Percentiles rank a stretch among this genome's conserved stretches.
Evolutionary conservation across 1,140 invertebrate species (phyloP).

Genomic region (Bradynema listronoti): DNA sequence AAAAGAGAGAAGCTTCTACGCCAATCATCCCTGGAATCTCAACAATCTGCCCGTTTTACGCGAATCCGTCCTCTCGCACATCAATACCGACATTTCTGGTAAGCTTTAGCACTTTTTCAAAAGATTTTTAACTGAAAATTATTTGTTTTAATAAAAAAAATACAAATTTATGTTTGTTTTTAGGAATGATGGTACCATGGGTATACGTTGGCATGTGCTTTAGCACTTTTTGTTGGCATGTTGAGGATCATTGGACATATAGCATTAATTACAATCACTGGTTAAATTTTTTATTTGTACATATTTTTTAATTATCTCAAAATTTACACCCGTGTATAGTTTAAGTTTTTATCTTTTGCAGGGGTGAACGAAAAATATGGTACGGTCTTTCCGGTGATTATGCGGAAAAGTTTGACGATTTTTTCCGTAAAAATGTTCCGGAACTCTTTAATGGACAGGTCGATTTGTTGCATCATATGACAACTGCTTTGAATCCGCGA

Average conservation of each 20-base stretch:
- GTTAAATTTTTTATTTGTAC: not conserved
- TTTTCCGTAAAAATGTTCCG: constrained; percentile 86
- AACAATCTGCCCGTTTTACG: constrained; percentile 90
- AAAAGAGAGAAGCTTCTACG: constrained; percentile 64
- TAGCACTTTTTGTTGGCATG: constrained; percentile 99
- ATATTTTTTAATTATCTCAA: not conserved
- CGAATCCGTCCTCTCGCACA: constrained; percentile 84
- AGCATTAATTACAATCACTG: constrained; percentile 13
- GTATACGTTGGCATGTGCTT: constrained; percentile 99
- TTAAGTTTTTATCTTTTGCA: constrained; percentile 62
- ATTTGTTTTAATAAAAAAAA: constrained; percentile 14
- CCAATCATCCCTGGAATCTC: constrained; percentile 91
- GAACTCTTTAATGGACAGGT: constrained; percentile 90
- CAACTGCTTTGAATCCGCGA: constrained; percentile 64
- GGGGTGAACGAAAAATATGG: constrained; percentile 78
- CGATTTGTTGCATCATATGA: constrained; percentile 90
- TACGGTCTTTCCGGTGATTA: constrained; percentile 88
- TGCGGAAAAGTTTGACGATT: constrained; percentile 86
- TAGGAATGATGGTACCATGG: constrained; percentile 77
- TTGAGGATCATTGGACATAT: constrained; percentile 62
- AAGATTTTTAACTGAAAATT: constrained; percentile 9
- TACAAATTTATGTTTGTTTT: constrained; percentile 11
- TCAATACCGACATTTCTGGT: constrained; percentile 94
- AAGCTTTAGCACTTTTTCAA: constrained; percentile 61
- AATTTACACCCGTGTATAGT: not conserved